Conservation (phyloP, 35 echinoderm and acorn worm species). For the Stichopus chloronotus region DNA sequence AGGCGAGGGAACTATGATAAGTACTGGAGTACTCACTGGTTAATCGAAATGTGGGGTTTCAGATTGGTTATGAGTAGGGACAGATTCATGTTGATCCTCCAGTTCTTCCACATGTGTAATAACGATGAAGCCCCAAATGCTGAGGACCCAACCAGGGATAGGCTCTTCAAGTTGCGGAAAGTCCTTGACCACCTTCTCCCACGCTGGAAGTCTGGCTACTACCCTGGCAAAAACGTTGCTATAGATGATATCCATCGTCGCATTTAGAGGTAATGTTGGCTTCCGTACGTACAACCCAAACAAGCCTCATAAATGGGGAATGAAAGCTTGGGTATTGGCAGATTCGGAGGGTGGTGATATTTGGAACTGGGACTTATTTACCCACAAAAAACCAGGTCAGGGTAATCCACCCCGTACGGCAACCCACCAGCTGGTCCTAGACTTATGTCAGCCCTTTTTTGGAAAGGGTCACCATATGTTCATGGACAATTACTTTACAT, state of each 20-base stretch:
- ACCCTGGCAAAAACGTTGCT: constrained; percentile 23
- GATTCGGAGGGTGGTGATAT: constrained; percentile 44
- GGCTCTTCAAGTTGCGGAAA: constrained; percentile 17
- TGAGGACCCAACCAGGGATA: background rate
- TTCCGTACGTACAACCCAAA: constrained; percentile 37
- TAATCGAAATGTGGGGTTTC: background rate
- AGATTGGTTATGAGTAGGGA: constrained; percentile 27
- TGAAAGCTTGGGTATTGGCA: constrained; percentile 29
- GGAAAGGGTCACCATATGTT: constrained; percentile 24
- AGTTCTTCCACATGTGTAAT: background rate
- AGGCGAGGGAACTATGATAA: background rate
- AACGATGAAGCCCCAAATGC: background rate
- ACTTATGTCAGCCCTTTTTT: constrained; percentile 10
- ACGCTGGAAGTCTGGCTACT: background rate
- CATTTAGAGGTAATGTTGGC: background rate
- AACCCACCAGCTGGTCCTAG: background rate
- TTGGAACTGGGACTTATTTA: constrained; percentile 23
- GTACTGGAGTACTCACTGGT: background rate
- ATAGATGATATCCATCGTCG: constrained; percentile 35
- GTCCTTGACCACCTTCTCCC: background rate
- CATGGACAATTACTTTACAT: constrained; percentile 45
- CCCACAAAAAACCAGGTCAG: background rate
- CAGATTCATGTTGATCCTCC: background rate
- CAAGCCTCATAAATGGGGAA: constrained; percentile 44
- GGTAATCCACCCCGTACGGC: constrained; percentile 9